These are phyloP conservation scores for Meghimatium bilineatum DNA, from an alignment of 2,888 invertebrate species.

Conservation along the genomic window DNA sequence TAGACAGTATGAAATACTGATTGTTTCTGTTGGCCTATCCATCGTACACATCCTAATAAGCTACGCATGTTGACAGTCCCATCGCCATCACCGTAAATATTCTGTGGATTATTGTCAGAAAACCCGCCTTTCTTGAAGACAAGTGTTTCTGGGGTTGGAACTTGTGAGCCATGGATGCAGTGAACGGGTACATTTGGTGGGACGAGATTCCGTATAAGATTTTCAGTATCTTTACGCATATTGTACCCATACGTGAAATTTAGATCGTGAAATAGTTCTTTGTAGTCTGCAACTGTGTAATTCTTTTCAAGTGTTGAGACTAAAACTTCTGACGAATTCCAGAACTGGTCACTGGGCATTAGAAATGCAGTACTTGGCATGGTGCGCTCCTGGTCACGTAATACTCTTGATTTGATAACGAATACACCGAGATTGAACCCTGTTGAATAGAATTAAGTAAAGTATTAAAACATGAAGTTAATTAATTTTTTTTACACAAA, in stretches of 20 bases:
- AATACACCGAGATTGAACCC: conserved; percentile 93
- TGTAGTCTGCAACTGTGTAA: conserved; percentile 74
- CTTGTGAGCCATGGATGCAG: conserved; percentile 71
- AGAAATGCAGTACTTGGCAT: conserved; percentile 96
- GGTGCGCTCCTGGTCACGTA: conserved; percentile 92
- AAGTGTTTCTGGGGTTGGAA: conserved; percentile 69
- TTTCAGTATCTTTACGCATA: conserved; percentile 70
- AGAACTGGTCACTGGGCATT: conserved; percentile 91
- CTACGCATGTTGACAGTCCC: conserved; percentile 96
- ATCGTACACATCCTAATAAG: conserved; percentile 88
- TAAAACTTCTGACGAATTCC: conserved; percentile 82
- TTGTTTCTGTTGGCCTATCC: conserved; percentile 82
- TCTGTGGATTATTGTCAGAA: conserved; percentile 69
- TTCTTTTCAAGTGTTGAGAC: conserved; percentile 66
- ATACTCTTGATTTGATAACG: conserved; percentile 87
- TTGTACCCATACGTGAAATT: conserved; percentile 65
- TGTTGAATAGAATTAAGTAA: background rate
- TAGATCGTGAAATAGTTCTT: conserved; percentile 72
- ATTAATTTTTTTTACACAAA: too few species aligned
- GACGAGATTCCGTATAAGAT: conserved; percentile 61
- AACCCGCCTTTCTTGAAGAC: conserved; percentile 66
- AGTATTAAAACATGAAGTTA: too few species aligned
- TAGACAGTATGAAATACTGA: conserved; percentile 81
- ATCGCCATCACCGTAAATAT: conserved; percentile 90
- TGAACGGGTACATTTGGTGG: conserved; percentile 74